Evolutionary conservation across 2,888 invertebrate genomes (phyloP).

Genomic region (Mythimna albipuncta): DNA sequence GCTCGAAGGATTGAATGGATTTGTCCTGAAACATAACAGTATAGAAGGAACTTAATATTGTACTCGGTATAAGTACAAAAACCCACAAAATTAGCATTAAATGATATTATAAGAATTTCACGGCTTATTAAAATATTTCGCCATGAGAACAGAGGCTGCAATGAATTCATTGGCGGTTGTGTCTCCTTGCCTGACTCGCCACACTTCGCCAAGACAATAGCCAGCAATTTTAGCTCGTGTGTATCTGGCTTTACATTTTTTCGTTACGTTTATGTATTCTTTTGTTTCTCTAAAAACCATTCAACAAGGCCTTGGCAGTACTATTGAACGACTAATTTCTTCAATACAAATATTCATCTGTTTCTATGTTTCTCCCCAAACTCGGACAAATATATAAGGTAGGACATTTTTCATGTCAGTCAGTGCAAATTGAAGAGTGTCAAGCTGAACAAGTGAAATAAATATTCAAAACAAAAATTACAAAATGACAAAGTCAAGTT

Average conservation of each 20-base stretch:
- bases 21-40: no score
- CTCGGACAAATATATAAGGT: constrained; percentile 82
- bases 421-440: constrained; percentile 72
- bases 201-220: constrained; percentile 63
- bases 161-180: constrained; percentile 58
- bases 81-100: not conserved
- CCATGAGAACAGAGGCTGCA: constrained; percentile 45
- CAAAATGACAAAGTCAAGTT: constrained; percentile 71
- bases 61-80: no score
- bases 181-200: constrained; percentile 43
- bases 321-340: constrained; percentile 78
- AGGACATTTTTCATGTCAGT: constrained; percentile 68
- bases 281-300: constrained; percentile 82
- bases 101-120: constrained; percentile 45
- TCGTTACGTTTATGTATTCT: constrained; percentile 83
- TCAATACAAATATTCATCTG: constrained; percentile 76
- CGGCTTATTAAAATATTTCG: constrained; percentile 47
- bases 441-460: constrained; percentile 63
- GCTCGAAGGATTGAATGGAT: no score
- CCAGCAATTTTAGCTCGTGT: constrained; percentile 47
- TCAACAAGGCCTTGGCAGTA: constrained; percentile 80
- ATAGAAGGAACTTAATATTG: no score
- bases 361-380: constrained; percentile 73
- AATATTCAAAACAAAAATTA: constrained; percentile 54
- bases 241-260: constrained; percentile 50